Conservation (phyloP, 2,888 invertebrate species). For the Andricus curvator region DNA sequence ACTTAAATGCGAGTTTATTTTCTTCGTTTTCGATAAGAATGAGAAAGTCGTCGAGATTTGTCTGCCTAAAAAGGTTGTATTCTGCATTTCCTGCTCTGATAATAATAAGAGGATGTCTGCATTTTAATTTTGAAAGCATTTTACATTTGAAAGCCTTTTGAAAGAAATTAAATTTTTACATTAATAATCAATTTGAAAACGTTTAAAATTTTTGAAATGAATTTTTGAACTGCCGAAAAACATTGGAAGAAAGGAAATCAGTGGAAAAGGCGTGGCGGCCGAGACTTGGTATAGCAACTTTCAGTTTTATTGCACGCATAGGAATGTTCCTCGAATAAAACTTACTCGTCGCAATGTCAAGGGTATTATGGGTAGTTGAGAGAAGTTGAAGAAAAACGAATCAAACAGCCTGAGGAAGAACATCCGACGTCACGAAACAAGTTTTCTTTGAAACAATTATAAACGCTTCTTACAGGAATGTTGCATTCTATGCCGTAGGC, state of each 20-base stretch:
- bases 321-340: slow-evolving; percentile 6
- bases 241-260: background rate
- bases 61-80: background rate
- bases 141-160: no score
- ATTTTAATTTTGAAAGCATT: no score
- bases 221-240: background rate
- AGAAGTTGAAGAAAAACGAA: background rate
- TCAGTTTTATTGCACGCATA: slow-evolving; percentile 12
- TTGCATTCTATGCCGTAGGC: background rate
- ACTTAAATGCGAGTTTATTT: background rate
- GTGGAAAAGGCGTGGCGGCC: background rate
- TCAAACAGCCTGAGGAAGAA: background rate
- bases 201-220: no score
- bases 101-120: background rate
- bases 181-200: no score
- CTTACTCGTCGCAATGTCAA: slow-evolving; percentile 22
- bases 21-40: background rate
- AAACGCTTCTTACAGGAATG: background rate
- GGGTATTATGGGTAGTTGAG: slow-evolving; percentile 8
- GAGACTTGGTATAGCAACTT: background rate
- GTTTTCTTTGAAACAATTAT: slow-evolving; percentile 27
- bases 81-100: background rate
- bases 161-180: no score
- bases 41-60: background rate
- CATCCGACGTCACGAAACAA: background rate